These are phyloP conservation scores for Dendronephthya gigantea DNA, from an alignment of 64 coral and sea anemone species.

Conservation along the genomic window DNA sequence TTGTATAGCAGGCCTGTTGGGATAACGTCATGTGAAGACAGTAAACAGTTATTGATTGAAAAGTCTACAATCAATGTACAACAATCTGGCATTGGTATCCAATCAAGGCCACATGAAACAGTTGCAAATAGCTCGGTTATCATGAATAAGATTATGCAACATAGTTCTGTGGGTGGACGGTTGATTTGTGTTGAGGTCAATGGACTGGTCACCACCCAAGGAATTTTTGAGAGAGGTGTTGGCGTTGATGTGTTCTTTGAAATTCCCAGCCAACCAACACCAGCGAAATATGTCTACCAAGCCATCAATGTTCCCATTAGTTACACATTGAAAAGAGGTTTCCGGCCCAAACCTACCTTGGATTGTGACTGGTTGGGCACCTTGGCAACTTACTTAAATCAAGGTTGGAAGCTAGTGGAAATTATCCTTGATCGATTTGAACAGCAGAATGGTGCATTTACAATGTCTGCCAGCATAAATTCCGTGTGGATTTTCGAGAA, in stretches of 20 bases:
- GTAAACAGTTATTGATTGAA: conserved; percentile 30
- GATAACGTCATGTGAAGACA: neutral
- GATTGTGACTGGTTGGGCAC: conserved; percentile 60
- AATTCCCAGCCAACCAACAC: conserved; percentile 29
- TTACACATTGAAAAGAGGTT: conserved; percentile 3
- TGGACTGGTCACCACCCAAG: conserved; percentile 35
- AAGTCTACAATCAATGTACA: conserved; percentile 53
- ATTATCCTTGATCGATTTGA: conserved; percentile 48
- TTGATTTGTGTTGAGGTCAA: conserved; percentile 65
- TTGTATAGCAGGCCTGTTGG: conserved; percentile 48
- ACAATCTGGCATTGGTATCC: conserved; percentile 34
- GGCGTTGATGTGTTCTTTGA: conserved; percentile 72
- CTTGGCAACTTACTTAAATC: conserved; percentile 50
- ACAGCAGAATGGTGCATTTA: neutral
- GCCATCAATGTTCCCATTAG: conserved; percentile 56
- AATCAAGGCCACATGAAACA: too few relatives aligned
- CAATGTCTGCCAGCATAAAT: conserved; percentile 45
- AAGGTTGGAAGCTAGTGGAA: conserved; percentile 64
- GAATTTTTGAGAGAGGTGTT: conserved; percentile 30
- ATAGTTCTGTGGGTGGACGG: conserved; percentile 41
- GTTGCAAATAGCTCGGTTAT: conserved; percentile 54
- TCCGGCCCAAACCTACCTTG: neutral
- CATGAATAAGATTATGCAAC: conserved; percentile 25
- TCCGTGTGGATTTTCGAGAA: conserved; percentile 86
- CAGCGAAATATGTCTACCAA: neutral